A percentile compares a stretch with the other conserved stretches of the same genome.
These are phyloP conservation scores for Pseudachorutes palmiensis DNA, from an alignment of 1,140 invertebrate genomes.

Conservation along the genomic window DNA sequence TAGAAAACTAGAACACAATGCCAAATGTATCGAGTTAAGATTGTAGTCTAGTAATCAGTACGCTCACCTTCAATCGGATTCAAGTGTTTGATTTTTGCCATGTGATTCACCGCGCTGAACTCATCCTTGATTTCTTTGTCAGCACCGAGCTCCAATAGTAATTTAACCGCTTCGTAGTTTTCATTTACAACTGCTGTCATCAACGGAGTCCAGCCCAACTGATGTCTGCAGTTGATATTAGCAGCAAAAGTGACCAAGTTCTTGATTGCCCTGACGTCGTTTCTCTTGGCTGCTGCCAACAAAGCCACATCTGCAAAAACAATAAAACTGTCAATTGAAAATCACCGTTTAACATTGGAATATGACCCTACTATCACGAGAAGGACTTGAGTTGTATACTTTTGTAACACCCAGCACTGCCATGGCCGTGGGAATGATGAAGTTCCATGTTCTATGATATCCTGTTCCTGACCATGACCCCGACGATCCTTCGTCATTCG, in stretches of 20 bases:
- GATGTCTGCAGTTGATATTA: conserved; percentile 57
- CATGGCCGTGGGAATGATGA: neutral
- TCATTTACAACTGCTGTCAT: conserved; percentile 69
- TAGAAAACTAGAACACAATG: conserved; percentile 51
- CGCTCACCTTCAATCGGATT: conserved; percentile 55
- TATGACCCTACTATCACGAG: neutral
- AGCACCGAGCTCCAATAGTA: conserved; percentile 65
- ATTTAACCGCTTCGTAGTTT: conserved; percentile 54
- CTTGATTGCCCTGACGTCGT: conserved; percentile 50
- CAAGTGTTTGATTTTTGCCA: conserved; percentile 50
- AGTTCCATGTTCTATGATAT: neutral
- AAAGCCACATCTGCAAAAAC: conserved; percentile 51
- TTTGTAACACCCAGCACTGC: neutral
- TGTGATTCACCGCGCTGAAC: conserved; percentile 62
- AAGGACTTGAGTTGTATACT: neutral
- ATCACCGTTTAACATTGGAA: neutral
- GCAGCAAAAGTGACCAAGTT: conserved; percentile 48
- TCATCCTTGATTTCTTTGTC: conserved; percentile 70
- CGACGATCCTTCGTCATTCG: no score
- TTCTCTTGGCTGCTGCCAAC: conserved; percentile 51
- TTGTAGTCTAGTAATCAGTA: neutral
- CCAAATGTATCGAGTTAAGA: conserved; percentile 25
- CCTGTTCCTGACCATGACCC: neutral
- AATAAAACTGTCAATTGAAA: neutral
- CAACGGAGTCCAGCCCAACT: conserved; percentile 75